phyloP scores from a whole-genome alignment of 2,797 vertebrate genomes.

The Takifugu ocellatus region DNA sequence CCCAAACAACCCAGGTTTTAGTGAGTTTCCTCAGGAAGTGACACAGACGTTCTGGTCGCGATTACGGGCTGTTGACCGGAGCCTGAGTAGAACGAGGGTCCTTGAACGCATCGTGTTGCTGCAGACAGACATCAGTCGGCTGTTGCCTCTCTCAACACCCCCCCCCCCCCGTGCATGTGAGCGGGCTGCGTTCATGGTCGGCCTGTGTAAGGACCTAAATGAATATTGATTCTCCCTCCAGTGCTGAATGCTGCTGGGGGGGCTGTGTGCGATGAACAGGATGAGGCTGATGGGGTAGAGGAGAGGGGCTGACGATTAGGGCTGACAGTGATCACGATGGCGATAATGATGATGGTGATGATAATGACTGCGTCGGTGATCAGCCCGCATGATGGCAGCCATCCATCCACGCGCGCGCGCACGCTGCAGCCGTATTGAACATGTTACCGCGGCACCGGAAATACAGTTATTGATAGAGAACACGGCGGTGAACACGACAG shows the following conservation, averaged over 20 bases:
- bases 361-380: conserved; percentile 69
- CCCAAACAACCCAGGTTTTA: too few relatives aligned
- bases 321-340: conserved; percentile 61
- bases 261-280: conserved; percentile 55
- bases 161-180: too few relatives aligned
- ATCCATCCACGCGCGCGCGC: conserved; percentile 52
- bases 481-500: not conserved
- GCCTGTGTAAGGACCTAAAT: conserved; percentile 68
- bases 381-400: conserved; percentile 63
- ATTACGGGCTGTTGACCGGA: too few relatives aligned
- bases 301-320: conserved; percentile 62
- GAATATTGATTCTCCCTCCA: conserved; percentile 76
- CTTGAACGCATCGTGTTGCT: too few relatives aligned
- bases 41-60: too few relatives aligned
- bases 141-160: too few relatives aligned
- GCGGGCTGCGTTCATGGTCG: conserved; percentile 26
- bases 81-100: too few relatives aligned
- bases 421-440: conserved; percentile 17
- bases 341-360: conserved; percentile 69
- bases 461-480: too few relatives aligned
- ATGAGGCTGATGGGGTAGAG: conserved; percentile 58
- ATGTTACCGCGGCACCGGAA: too few relatives aligned
- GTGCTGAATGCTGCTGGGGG: conserved; percentile 61
- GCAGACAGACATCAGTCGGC: too few relatives aligned
- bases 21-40: too few relatives aligned